Conservation (phyloP, 2,797 vertebrate genomes). For the Lateolabrax maculatus region DNA sequence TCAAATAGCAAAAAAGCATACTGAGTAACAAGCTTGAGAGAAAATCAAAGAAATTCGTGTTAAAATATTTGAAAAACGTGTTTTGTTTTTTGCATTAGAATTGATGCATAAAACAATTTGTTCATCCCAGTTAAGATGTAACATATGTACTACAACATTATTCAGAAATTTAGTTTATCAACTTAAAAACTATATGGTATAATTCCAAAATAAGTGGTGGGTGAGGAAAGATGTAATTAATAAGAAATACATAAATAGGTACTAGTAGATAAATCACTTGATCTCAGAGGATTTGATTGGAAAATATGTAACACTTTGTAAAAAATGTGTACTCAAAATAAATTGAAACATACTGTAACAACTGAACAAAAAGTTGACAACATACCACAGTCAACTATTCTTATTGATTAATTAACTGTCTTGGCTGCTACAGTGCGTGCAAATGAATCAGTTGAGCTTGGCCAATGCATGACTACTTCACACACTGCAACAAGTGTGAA, state of each 20-base stretch:
- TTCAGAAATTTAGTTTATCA: background rate
- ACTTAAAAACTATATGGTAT: background rate
- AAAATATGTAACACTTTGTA: background rate
- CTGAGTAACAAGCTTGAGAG: background rate
- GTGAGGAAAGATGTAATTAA: background rate
- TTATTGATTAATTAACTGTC: slow-evolving; percentile 49
- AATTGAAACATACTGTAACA: slow-evolving; percentile 20
- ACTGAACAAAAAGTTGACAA: slow-evolving; percentile 15
- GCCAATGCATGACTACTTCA: slow-evolving; percentile 22
- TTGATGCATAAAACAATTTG: background rate
- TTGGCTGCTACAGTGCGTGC: slow-evolving; percentile 23
- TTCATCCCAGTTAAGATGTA: background rate
- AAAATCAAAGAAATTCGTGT: background rate
- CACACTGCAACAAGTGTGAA: slow-evolving; percentile 25
- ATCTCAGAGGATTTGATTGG: background rate
- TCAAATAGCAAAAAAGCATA: slow-evolving; percentile 1
- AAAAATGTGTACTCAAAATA: background rate
- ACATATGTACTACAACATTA: background rate
- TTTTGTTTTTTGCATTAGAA: slow-evolving; percentile 4
- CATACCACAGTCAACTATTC: slow-evolving; percentile 3
- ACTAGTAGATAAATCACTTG: background rate
- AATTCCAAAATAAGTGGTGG: background rate
- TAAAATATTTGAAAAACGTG: background rate
- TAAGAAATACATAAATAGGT: background rate
- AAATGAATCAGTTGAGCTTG: slow-evolving; percentile 35